Base-by-base conservation (phyloP, 2,888 invertebrate species). In the Autographa pulchrina region DNA sequence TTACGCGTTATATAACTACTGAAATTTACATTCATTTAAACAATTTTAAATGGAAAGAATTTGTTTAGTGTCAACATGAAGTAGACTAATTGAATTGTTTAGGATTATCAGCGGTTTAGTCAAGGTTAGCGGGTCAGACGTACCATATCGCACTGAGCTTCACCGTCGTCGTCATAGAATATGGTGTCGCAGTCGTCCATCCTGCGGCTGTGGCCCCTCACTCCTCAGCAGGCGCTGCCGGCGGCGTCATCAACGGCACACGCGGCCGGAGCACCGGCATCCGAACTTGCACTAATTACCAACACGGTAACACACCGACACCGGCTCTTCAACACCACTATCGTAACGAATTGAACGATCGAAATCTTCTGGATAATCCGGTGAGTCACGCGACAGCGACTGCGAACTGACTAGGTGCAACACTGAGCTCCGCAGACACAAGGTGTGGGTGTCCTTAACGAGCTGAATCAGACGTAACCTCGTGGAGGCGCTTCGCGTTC, bases 131-230 rank as follows among this genome's bases (percentile, higher is more conserved):
- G 68, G 65, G 66, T 74, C 16, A 64, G 78, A 92, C 95, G 81
- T 92, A 96, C 96, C 96, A 96, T 96, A 89, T 96, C 95, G 92
- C 92, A 94, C 89, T 94, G 93, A 89, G 92, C 90, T 91, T 95
- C 95, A 88, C 92, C 93, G 91, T 95, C 96, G 93, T 96, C 96
- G 95, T 96, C 96, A 95, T 96, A 96, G 91, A 95, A 95, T 89
- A 93, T 88, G 83, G 92, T 91, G 87, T 92, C 92, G 90, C 95
- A 94, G 93, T 95, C 96, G 92, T 96, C 96, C 96, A 96, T 96
- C 86, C 93, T 94, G 91, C 89, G 86, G 90, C 85, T 89, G 87
- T 79, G 85, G 83, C 89, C 86, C 89, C 91, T 92, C 90, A 92
- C 90, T 90, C 89, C 86, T 90, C 91, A 87, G 88, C 91, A 86